Percentiles rank a stretch among this genome's conserved stretches.
phyloP scores from a whole-genome alignment of 2,888 invertebrate species.

The Nemotelus pantherinus region DNA sequence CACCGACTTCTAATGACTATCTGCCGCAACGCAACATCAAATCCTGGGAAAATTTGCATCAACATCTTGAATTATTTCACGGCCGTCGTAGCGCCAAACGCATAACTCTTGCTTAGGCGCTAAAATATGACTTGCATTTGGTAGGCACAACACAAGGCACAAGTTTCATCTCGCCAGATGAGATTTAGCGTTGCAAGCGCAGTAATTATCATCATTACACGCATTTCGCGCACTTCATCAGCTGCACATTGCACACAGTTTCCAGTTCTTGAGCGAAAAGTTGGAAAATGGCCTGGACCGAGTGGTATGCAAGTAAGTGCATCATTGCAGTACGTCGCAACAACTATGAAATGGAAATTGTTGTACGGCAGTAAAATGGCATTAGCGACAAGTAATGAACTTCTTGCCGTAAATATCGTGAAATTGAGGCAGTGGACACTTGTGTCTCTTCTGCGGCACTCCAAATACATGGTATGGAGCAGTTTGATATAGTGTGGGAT shows the following conservation, averaged over 20 bases:
- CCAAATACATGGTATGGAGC: too few species aligned
- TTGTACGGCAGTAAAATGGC: conserved; percentile 42
- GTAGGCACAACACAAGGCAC: too few species aligned
- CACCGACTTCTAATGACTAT: too few species aligned
- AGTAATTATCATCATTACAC: conserved; percentile 49
- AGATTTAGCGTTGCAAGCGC: not conserved
- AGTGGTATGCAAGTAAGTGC: conserved; percentile 11
- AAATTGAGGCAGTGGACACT: conserved; percentile 1
- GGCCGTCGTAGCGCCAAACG: too few species aligned
- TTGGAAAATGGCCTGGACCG: conserved; percentile 28
- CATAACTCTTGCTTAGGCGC: too few species aligned
- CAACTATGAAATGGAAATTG: conserved; percentile 45
- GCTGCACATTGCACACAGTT: not conserved
- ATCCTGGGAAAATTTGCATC: too few species aligned
- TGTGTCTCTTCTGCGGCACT: not conserved
- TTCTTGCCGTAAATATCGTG: conserved; percentile 35
- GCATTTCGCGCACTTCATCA: conserved; percentile 46
- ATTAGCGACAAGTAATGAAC: conserved; percentile 47
- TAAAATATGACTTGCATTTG: too few species aligned
- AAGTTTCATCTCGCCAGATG: too few species aligned
- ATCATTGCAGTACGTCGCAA: not conserved
- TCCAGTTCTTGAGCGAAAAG: conserved; percentile 33
- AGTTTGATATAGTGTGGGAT: not conserved
- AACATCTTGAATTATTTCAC: too few species aligned
- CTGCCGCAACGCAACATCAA: too few species aligned